Evolutionary conservation across 1,140 invertebrate species (phyloP), one percentile per base, ranked within the genome.

Genomic region (Eupristina koningsbergeri): DNA sequence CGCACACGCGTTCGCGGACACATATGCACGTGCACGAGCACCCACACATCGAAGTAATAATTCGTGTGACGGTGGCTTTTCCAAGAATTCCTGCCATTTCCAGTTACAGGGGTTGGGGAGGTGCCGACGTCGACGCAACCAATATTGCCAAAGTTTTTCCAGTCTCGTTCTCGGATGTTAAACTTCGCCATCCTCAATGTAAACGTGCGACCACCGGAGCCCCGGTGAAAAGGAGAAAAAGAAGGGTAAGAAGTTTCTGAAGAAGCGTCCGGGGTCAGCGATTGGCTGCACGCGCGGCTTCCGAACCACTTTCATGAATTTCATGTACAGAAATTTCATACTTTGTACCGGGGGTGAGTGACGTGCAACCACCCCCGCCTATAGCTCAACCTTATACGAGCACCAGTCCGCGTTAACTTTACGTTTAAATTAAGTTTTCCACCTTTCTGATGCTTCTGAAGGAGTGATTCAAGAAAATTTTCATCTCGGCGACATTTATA

Each of bases 121-220:
- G 13, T 63, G 71, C 22, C 67, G 77, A 64, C 67, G 69, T n/a
- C 77, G 64, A 47, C 39, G 50, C 50, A 71, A 74, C 77, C 81
- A 86, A 88, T 89, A 89, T 89, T 89, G 86, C 86, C 80, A 88
- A 89, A 89, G 86, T 89, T 89, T 84, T 76, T 88, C 69, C 81
- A 76, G 74, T 64, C 50, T 85, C 83, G 34, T 50, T 86, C 81
- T 75, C 81, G 83, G 84, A 77, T 83, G 80, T 87, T 86, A 75
- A 86, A 88, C 84, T 88, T 89, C 76, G 15, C 39, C 83, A 78
- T 81, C 83, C 73, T 81, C 76, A 67, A 78, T 19, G 76, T 47
- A 29, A 64, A 67, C 64, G 64, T 39, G 64, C 64, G 64, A 67
- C 31, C 34, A 6, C 31, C 34, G 3, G 64, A 36, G 64, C 5